Conservation (phyloP, 2,888 invertebrate species). For the Mesorhabditis belari region DNA sequence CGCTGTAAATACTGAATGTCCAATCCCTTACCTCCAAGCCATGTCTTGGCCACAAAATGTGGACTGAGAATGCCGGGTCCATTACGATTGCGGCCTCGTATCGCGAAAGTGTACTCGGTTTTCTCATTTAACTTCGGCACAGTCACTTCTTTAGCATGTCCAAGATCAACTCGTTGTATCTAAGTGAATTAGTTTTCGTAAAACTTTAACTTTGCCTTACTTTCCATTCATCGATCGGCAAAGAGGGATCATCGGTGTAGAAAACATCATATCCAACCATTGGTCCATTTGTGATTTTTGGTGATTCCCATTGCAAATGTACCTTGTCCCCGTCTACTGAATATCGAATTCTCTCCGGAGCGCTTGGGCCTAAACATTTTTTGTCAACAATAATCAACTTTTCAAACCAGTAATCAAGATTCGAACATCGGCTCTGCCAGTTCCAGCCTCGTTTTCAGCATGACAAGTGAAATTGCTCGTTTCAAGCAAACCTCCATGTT, state of each 20-base stretch:
- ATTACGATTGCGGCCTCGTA: slow-evolving; percentile 46
- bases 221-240: slow-evolving; percentile 42
- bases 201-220: slow-evolving; percentile 6
- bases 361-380: slow-evolving; percentile 33
- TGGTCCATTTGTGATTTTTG: slow-evolving; percentile 46
- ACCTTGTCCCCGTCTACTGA: slow-evolving; percentile 47
- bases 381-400: not conserved
- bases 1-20: no score
- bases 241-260: slow-evolving; percentile 42
- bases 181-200: not conserved
- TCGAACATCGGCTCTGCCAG: not conserved
- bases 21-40: slow-evolving; percentile 34
- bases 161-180: slow-evolving; percentile 30
- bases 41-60: slow-evolving; percentile 41
- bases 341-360: slow-evolving; percentile 46
- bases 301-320: slow-evolving; percentile 46
- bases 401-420: slow-evolving; percentile 20
- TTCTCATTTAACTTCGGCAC: slow-evolving; percentile 41
- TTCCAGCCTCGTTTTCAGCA: slow-evolving; percentile 51
- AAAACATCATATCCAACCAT: slow-evolving; percentile 49
- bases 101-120: slow-evolving; percentile 44
- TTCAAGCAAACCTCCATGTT: slow-evolving; percentile 37
- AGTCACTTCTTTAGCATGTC: slow-evolving; percentile 27
- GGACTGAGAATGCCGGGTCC: slow-evolving; percentile 44
- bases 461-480: slow-evolving; percentile 44